These are phyloP conservation scores for Clarias fuscus DNA, from an alignment of 2,797 vertebrate species.

Conservation along the genomic window DNA sequence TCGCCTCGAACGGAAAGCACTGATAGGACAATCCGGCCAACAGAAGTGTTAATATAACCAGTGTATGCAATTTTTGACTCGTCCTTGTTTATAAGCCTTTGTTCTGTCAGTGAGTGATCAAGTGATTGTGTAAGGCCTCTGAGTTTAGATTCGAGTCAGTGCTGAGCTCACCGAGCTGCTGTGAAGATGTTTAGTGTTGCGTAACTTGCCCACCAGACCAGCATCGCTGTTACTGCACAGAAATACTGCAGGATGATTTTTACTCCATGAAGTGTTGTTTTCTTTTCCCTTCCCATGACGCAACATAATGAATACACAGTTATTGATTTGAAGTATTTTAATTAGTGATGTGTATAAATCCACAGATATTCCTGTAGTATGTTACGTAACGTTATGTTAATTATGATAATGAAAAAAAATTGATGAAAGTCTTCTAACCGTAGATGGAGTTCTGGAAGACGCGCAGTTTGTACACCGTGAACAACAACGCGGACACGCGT, in stretches of 20 bases:
- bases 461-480: slow-evolving; percentile 78
- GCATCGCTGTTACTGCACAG: neutral
- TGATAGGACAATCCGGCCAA: no score
- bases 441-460: slow-evolving; percentile 91
- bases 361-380: neutral
- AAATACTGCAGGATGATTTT: slow-evolving; percentile 11
- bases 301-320: neutral
- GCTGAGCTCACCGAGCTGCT: neutral
- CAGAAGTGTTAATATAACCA: no score
- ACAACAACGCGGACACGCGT: slow-evolving; percentile 74
- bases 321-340: neutral
- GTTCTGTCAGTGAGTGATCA: neutral
- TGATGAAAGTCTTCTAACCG: neutral
- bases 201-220: slow-evolving; percentile 9
- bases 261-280: neutral
- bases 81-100: neutral
- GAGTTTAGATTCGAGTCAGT: slow-evolving; percentile 9
- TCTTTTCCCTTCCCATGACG: neutral
- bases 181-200: slow-evolving; percentile 10
- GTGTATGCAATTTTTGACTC: no score
- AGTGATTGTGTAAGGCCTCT: slow-evolving; percentile 17
- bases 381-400: neutral
- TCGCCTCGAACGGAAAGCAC: no score
- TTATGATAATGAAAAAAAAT: neutral
- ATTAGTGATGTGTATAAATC: neutral